A percentile compares a stretch with the other conserved stretches of the same genome.
These are phyloP conservation scores for Bombyx mandarina DNA, from an alignment of 1,140 invertebrate genomes.

Conservation along the genomic window DNA sequence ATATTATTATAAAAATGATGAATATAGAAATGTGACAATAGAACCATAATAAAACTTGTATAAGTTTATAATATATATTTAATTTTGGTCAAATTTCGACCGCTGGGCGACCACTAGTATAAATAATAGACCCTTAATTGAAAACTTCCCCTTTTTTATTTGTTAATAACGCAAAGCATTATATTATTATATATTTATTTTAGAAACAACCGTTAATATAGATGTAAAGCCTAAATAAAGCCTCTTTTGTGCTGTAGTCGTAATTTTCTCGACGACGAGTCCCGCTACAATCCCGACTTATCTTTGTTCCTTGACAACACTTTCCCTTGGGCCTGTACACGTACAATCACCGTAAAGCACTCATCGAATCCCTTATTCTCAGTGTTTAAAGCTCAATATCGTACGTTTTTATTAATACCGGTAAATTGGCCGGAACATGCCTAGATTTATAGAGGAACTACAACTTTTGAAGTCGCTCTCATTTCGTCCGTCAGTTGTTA, in stretches of 20 bases:
- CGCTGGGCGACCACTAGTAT: too few species aligned
- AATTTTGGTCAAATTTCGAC: too few species aligned
- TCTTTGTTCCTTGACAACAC: constrained; percentile 64
- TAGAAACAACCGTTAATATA: constrained; percentile 25
- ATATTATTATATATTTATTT: too few species aligned
- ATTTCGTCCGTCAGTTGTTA: constrained; percentile 33
- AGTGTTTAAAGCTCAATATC: constrained; percentile 10
- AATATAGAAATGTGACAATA: too few species aligned
- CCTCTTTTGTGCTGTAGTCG: constrained; percentile 53
- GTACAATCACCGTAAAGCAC: constrained; percentile 23
- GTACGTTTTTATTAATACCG: not conserved
- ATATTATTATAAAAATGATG: too few species aligned
- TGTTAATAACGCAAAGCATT: too few species aligned
- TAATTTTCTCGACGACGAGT: constrained; percentile 56
- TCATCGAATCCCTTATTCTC: constrained; percentile 11
- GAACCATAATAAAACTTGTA: too few species aligned
- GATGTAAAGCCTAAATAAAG: constrained; percentile 38
- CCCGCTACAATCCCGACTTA: constrained; percentile 62
- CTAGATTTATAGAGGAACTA: constrained; percentile 57
- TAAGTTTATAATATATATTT: too few species aligned
- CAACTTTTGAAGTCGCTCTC: constrained; percentile 59
- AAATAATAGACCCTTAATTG: too few species aligned
- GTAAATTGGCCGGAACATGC: constrained; percentile 22
- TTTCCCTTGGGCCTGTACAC: constrained; percentile 49
- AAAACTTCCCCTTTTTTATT: too few species aligned